phyloP scores from a whole-genome alignment of 1,140 invertebrate genomes.

The Cydia pomonella region DNA sequence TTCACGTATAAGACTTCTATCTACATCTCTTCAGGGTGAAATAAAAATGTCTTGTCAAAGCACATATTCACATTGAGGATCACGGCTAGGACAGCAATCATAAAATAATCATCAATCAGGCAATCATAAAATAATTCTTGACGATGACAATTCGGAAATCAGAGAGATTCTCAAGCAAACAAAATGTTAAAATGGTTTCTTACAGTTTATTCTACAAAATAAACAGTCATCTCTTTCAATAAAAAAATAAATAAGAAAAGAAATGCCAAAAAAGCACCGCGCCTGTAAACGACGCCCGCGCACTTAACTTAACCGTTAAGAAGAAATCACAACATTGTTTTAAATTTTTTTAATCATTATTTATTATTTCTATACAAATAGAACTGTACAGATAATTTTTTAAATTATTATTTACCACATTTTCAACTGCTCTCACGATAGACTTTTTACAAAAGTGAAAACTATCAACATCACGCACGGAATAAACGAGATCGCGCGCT shows the following conservation, averaged over 20 bases:
- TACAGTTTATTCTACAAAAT: constrained; percentile 79
- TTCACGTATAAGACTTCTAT: background rate
- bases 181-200: constrained; percentile 72
- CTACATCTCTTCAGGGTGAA: too few relatives aligned
- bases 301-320: constrained; percentile 53
- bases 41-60: too few relatives aligned
- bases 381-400: constrained; percentile 81
- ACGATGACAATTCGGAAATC: background rate
- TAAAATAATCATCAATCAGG: too few relatives aligned
- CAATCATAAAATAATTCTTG: background rate
- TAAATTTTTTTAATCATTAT: constrained; percentile 78
- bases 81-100: background rate
- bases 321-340: constrained; percentile 79
- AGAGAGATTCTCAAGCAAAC: constrained; percentile 62
- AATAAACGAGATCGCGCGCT: constrained; percentile 65
- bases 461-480: constrained; percentile 77
- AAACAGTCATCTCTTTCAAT: constrained; percentile 76
- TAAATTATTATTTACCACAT: constrained; percentile 80
- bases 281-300: constrained; percentile 49
- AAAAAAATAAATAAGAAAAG: constrained; percentile 71
- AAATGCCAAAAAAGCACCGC: constrained; percentile 60
- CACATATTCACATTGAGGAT: too few relatives aligned
- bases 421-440: constrained; percentile 76
- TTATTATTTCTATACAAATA: constrained; percentile 82
- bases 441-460: constrained; percentile 82